These are phyloP conservation scores for Marasmarcha lunaedactyla DNA, from an alignment of 2,888 invertebrate species.

Conservation along the genomic window DNA sequence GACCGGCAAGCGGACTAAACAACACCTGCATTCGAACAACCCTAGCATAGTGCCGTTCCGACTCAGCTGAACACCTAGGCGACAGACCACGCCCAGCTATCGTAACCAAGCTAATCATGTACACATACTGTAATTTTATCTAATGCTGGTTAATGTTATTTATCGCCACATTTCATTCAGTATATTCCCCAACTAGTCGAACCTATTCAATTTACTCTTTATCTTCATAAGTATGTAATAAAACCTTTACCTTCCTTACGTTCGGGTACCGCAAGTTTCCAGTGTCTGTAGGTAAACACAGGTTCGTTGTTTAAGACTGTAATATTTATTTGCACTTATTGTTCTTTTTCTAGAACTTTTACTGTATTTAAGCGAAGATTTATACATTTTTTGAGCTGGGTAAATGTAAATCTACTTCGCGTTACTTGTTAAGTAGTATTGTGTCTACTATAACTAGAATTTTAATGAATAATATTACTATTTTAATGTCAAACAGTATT, in stretches of 20 bases:
- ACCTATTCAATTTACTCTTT: too few species aligned
- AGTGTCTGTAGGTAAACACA: too few species aligned
- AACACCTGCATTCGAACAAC: conserved; percentile 10
- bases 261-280: too few species aligned
- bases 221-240: too few species aligned
- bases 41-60: background rate
- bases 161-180: conserved; percentile 16
- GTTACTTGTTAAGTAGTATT: conserved; percentile 12
- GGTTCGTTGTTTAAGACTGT: conserved; percentile 34
- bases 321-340: conserved; percentile 11
- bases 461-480: conserved; percentile 5
- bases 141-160: background rate
- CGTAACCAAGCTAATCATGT: too few species aligned
- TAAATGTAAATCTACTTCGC: conserved; percentile 58
- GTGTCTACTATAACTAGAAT: conserved; percentile 10
- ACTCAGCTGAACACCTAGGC: too few species aligned
- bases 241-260: too few species aligned
- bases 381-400: conserved; percentile 64
- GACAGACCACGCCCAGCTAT: too few species aligned
- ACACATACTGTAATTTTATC: too few species aligned
- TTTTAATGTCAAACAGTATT: conserved; percentile 17
- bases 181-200: conserved; percentile 24
- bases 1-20: conserved; percentile 55
- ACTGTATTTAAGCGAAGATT: conserved; percentile 35
- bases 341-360: conserved; percentile 10